Percentiles rank a stretch among this genome's conserved stretches.
Conservation (phyloP, 2,797 vertebrate genomes). For the Orientallactaga sibirica region DNA sequence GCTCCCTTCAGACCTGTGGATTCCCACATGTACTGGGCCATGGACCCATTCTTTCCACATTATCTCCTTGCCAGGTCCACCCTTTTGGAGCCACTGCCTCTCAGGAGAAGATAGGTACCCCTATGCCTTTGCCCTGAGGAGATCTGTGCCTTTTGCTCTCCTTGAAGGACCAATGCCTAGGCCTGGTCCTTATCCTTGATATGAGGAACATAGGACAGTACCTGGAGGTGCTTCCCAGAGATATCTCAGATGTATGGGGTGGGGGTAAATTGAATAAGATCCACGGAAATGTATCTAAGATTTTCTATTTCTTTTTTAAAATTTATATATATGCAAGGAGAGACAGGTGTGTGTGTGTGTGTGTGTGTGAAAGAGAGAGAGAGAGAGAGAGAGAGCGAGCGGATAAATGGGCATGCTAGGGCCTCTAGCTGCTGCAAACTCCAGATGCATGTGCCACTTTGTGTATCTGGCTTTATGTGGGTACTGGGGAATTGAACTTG, state of each 20-base stretch:
- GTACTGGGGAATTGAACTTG: too few relatives aligned
- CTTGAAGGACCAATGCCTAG: neutral
- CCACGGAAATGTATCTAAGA: neutral
- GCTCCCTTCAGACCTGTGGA: neutral
- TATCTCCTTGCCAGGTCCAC: neutral
- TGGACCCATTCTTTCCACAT: neutral
- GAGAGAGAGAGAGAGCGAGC: too few relatives aligned
- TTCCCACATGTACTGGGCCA: neutral
- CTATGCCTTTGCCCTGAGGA: neutral
- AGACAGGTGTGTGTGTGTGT: too few relatives aligned
- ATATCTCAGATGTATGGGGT: neutral
- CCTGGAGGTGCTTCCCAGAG: neutral
- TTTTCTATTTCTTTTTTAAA: neutral
- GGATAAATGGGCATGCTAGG: too few relatives aligned
- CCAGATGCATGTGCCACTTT: too few relatives aligned
- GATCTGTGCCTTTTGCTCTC: neutral
- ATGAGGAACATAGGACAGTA: neutral
- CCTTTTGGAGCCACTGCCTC: neutral
- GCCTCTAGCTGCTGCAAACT: too few relatives aligned
- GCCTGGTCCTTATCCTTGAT: neutral
- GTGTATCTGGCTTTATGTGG: too few relatives aligned
- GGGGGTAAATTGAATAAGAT: neutral
- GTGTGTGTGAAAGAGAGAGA: too few relatives aligned
- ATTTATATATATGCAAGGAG: too few relatives aligned
- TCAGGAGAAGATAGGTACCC: neutral